Percentiles rank a stretch among this genome's conserved stretches.
Evolutionary conservation across 2,888 invertebrate species (phyloP).

Genomic region (Baccha elongata): DNA sequence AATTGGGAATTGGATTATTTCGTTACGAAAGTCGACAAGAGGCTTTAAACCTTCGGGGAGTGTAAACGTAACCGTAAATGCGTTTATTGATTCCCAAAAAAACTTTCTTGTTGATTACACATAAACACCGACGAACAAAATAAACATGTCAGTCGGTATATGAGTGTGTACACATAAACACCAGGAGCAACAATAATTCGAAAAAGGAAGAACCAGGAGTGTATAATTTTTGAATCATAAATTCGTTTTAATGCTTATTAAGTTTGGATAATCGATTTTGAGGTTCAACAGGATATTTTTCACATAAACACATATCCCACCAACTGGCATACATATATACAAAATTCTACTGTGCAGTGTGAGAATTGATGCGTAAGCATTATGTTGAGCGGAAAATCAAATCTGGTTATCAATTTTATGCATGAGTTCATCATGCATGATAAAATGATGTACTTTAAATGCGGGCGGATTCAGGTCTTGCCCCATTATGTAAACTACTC

Average conservation of each 20-base stretch:
- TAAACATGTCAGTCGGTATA: too few species aligned
- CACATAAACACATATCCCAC: background rate
- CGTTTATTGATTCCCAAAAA: conserved; percentile 47
- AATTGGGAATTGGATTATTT: conserved; percentile 32
- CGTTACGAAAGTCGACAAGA: conserved; percentile 36
- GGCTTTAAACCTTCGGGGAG: background rate
- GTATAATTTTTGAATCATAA: conserved; percentile 47
- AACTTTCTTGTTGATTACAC: conserved; percentile 61
- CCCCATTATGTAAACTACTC: too few species aligned
- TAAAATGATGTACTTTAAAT: conserved; percentile 14
- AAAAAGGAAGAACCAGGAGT: background rate
- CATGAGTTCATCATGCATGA: conserved; percentile 32
- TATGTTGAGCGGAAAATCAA: conserved; percentile 27
- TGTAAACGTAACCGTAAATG: background rate
- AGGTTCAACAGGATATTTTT: conserved; percentile 28
- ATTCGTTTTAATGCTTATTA: conserved; percentile 61
- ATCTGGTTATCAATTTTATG: conserved; percentile 56
- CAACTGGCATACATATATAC: background rate
- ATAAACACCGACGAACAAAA: conserved; percentile 6
- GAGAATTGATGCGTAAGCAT: conserved; percentile 27
- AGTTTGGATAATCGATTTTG: conserved; percentile 61
- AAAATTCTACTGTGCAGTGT: background rate
- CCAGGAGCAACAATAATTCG: background rate
- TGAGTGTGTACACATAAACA: conserved; percentile 4
- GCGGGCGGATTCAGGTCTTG: background rate